Base-by-base conservation (phyloP, 2,888 invertebrate species). In the Drosophila anomalata region DNA sequence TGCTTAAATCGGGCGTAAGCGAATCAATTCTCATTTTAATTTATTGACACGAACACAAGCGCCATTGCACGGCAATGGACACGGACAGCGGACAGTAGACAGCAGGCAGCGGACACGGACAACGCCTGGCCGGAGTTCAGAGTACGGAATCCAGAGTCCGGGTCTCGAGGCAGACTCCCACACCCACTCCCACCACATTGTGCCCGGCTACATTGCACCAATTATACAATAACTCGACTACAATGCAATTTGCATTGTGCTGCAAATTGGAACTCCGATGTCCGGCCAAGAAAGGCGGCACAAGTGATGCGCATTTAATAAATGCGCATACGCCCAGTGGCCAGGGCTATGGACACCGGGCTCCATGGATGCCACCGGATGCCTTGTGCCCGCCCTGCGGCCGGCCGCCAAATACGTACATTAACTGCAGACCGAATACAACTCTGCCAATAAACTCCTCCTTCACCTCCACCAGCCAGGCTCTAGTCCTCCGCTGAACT, bases 1-100 rank as follows among this genome's bases (percentile, higher is more conserved):
- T 84, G 84, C 79, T 84, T 84, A 84, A 84, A 84, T 86, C 86
- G 86, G 84, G 83, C 84, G 86, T 84, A 84, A 84, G 84, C 84
- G 84, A 84, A 84, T 84, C 84, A 86, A 84, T 84, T 84, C 83
- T 83, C 83, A 83, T 84, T 84, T 84, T 84, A 84, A 84, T 84
- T 84, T 84, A 84, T 84, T 84, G 86, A 86, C 84, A 86, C 84
- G 77, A 77, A 85, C 82, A 71, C 62, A 66, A 54, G 52, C 69
- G 68, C 76, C 67, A 62, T 57, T 53, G 58, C 74, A 63, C 53
- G 66, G 61, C 61, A 33, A 53, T 47, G 56, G 52, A 41, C 39
- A 44, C 20, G 54, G 42, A 53, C 53, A 41, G 7, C 29, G 60
- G 60, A 36, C 36, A 39, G 39, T 8, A 14, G 39, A 39, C 39